These are phyloP conservation scores for Dioctria linearis DNA, from an alignment of 2,888 invertebrate genomes.

Conservation along the genomic window DNA sequence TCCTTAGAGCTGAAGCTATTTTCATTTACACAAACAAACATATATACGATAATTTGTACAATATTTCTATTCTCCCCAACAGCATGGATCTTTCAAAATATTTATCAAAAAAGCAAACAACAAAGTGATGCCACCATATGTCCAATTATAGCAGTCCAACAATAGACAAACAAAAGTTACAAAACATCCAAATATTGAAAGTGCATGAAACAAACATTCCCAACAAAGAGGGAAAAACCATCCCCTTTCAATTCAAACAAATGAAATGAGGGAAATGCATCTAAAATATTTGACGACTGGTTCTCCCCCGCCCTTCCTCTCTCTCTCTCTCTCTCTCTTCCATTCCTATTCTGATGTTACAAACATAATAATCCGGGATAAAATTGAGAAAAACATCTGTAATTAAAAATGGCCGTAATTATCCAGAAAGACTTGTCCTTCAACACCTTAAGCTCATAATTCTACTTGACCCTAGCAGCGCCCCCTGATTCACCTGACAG, in stretches of 20 bases:
- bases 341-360: neutral
- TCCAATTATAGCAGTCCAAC: conserved; percentile 18
- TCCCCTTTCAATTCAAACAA: conserved; percentile 34
- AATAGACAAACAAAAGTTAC: neutral
- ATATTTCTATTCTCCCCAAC: too few species aligned
- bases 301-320: neutral
- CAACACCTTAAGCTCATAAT: conserved; percentile 7
- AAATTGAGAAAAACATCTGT: conserved; percentile 27
- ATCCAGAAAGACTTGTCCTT: neutral
- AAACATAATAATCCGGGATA: neutral
- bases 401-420: conserved; percentile 26
- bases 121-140: conserved; percentile 23
- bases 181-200: neutral
- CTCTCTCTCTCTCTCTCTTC: neutral
- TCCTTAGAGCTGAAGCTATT: too few species aligned
- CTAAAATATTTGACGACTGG: conserved; percentile 13
- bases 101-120: conserved; percentile 2
- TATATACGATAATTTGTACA: too few species aligned
- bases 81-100: conserved; percentile 6
- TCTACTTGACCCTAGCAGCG: conserved; percentile 32
- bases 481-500: conserved; percentile 16
- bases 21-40: too few species aligned
- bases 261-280: neutral
- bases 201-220: neutral
- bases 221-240: neutral